These are phyloP conservation scores for Alouatta palliata DNA, from an alignment of 2,113 vertebrate species.

Conservation along the genomic window DNA sequence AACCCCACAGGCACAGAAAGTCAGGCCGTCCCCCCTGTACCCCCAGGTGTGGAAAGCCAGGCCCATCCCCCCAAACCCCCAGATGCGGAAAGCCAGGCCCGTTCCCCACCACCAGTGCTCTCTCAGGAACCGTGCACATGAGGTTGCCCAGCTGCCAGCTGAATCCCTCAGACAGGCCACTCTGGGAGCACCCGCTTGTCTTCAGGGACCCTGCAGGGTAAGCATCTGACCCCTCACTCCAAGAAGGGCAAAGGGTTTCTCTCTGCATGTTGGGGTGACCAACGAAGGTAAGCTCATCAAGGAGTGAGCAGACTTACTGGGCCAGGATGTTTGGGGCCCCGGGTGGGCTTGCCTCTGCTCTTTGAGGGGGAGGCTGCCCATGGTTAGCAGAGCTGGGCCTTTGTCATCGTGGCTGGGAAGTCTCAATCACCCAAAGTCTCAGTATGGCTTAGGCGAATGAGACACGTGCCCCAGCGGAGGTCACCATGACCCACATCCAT, in stretches of 20 bases:
- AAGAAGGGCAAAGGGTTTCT: neutral
- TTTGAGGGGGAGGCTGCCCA: too few relatives aligned
- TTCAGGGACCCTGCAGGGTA: neutral
- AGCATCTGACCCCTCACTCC: too few relatives aligned
- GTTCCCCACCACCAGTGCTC: neutral
- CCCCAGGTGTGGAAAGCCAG: too few relatives aligned
- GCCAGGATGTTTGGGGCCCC: too few relatives aligned
- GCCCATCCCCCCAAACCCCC: too few relatives aligned
- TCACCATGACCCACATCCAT: neutral
- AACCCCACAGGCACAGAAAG: too few relatives aligned
- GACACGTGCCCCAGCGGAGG: accelerated
- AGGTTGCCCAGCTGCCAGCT: neutral
- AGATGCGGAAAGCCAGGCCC: too few relatives aligned
- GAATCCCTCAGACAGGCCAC: neutral
- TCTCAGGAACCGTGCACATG: neutral
- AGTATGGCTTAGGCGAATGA: accelerated
- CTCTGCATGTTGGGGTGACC: neutral
- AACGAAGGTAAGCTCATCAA: neutral
- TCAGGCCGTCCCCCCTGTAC: too few relatives aligned
- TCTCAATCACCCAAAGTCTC: too few relatives aligned
- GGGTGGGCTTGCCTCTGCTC: accelerated
- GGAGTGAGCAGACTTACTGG: neutral
- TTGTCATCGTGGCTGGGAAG: neutral
- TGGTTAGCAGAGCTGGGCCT: too few relatives aligned
- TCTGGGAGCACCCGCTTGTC: neutral